A percentile compares a stretch with the other conserved stretches of the same genome.
These are phyloP conservation scores for Diglossa brunneiventris DNA, from an alignment of 2,113 vertebrate species.

Conservation along the genomic window DNA sequence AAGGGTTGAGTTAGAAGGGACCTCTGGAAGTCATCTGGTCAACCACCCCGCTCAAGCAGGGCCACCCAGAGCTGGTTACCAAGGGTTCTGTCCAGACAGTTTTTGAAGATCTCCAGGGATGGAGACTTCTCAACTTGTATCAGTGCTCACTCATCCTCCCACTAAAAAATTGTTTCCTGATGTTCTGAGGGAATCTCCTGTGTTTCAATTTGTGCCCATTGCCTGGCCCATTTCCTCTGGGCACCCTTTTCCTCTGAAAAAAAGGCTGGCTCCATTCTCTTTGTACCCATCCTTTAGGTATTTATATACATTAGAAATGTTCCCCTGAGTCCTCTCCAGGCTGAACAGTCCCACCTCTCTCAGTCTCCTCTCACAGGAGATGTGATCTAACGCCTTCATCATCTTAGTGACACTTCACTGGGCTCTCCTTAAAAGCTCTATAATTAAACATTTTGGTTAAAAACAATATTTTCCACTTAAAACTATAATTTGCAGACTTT, in stretches of 20 bases:
- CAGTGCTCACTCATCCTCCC: not conserved
- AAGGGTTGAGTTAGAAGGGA: not conserved
- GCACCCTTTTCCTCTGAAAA: too few relatives aligned
- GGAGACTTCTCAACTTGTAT: not conserved
- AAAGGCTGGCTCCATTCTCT: not conserved
- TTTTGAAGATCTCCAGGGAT: not conserved
- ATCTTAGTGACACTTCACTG: not conserved
- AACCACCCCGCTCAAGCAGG: not conserved
- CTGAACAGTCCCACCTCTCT: not conserved
- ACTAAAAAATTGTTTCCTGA: not conserved
- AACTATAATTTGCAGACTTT: not conserved
- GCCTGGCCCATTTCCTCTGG: not conserved
- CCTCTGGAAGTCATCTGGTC: not conserved
- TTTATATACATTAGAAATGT: not conserved
- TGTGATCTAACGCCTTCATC: not conserved
- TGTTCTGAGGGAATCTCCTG: fast-evolving
- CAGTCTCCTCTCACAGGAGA: not conserved
- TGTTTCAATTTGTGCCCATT: not conserved
- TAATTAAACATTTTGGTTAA: not conserved
- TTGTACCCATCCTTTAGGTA: not conserved
- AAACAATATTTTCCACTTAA: not conserved
- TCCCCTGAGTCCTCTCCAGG: not conserved
- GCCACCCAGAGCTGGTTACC: not conserved
- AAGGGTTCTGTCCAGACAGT: not conserved
- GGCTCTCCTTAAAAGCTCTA: not conserved